Evolutionary conservation across 1,140 invertebrate species (phyloP).

Genomic region (Liolophura sinensis): DNA sequence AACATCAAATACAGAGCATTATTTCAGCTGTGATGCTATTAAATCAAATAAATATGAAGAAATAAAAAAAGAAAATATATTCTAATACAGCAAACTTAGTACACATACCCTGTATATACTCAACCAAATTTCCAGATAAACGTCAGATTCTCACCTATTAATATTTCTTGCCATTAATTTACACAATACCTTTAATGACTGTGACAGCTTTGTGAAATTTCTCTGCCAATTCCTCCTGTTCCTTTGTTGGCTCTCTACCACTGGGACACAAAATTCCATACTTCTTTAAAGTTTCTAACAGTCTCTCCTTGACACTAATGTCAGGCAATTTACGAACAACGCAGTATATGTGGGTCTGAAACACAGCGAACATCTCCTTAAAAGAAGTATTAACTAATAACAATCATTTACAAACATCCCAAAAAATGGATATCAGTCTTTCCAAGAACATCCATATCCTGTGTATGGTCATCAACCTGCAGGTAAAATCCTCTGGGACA

Average conservation of each 20-base stretch:
- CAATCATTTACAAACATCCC: too few species aligned
- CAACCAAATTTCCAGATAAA: too few species aligned
- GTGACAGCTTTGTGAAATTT: slow-evolving; percentile 49
- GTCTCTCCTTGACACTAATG: slow-evolving; percentile 40
- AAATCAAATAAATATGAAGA: too few species aligned
- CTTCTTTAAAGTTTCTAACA: slow-evolving; percentile 50
- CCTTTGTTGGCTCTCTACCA: slow-evolving; percentile 29
- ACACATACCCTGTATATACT: too few species aligned
- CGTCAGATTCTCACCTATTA: neutral
- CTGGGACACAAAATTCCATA: slow-evolving; percentile 48
- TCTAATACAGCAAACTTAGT: too few species aligned
- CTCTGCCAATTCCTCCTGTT: slow-evolving; percentile 34
- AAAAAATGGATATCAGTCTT: too few species aligned
- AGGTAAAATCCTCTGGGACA: too few species aligned
- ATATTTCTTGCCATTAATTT: neutral
- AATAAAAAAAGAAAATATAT: too few species aligned
- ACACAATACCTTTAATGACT: slow-evolving; percentile 46
- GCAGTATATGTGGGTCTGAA: slow-evolving; percentile 58
- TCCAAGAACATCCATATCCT: too few species aligned
- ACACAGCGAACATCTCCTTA: neutral
- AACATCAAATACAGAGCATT: too few species aligned
- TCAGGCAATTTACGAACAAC: slow-evolving; percentile 57
- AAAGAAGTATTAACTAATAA: neutral
- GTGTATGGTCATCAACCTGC: too few species aligned
- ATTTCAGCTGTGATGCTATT: too few species aligned